A percentile compares a stretch with the other conserved stretches of the same genome.
These are phyloP conservation scores for Oreocharis arfaki DNA, from an alignment of 2,113 vertebrate genomes.

Conservation along the genomic window DNA sequence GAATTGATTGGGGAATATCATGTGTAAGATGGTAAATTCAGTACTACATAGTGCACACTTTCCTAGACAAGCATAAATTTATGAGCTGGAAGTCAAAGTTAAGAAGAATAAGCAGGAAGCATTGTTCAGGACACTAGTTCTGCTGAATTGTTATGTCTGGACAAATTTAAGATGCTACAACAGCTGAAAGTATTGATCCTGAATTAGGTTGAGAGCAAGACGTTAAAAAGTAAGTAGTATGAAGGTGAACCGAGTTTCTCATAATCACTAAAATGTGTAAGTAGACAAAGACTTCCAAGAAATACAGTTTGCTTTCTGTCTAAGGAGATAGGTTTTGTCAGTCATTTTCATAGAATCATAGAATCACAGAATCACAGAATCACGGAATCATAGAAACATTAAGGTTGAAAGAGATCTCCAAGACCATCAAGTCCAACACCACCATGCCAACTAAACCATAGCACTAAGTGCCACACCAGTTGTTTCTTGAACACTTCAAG, in stretches of 20 bases:
- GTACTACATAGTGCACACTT: not conserved
- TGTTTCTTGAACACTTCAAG: not conserved
- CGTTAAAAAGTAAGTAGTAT: not conserved
- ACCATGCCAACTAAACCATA: not conserved
- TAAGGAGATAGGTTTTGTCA: not conserved
- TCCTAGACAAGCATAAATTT: not conserved
- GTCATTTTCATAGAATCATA: not conserved
- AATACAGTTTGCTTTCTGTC: not conserved
- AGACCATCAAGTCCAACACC: not conserved
- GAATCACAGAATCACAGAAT: not conserved
- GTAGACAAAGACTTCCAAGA: not conserved
- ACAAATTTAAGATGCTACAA: not conserved
- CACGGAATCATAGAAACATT: not conserved
- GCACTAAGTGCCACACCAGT: not conserved
- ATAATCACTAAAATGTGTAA: not conserved
- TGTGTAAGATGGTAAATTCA: not conserved
- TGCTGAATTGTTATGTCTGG: not conserved
- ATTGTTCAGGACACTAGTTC: not conserved
- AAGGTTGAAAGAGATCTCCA: not conserved
- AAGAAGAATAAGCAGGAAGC: not conserved
- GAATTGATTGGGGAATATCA: not conserved
- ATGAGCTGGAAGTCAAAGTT: not conserved
- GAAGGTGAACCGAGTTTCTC: not conserved
- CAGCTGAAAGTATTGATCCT: not conserved
- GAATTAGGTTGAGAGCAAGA: not conserved